These are phyloP conservation scores for Zaprionus vittiger DNA, from an alignment of 1,140 invertebrate species.

Conservation along the genomic window DNA sequence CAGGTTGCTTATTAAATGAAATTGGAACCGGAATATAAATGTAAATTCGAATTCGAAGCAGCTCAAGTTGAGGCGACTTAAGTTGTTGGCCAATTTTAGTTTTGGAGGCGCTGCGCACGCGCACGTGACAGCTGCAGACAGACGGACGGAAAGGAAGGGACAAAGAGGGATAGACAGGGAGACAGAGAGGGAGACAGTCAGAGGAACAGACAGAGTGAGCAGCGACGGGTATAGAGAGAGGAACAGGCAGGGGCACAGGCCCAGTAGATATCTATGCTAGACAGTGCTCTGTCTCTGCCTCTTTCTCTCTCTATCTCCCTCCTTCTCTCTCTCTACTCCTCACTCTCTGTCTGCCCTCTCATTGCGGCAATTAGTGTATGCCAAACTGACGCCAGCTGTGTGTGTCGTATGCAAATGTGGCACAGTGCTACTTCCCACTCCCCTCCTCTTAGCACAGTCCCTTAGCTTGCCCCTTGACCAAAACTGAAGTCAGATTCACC, in stretches of 20 bases:
- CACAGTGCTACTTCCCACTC: background rate
- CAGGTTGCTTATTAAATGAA: background rate
- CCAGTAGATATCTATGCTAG: too few relatives aligned
- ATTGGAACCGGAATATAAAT: background rate
- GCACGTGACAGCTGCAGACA: conserved; percentile 8
- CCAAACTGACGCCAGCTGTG: conserved; percentile 15
- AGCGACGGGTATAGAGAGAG: too few relatives aligned
- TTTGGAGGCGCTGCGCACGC: conserved; percentile 59
- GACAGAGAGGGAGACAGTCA: background rate
- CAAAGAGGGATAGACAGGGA: background rate
- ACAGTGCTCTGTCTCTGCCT: too few relatives aligned
- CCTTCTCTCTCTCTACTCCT: background rate
- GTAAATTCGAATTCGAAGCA: background rate
- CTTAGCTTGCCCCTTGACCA: background rate
- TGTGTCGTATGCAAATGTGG: conserved; percentile 32
- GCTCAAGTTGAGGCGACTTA: background rate
- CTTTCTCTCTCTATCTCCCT: too few relatives aligned
- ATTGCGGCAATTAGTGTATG: background rate
- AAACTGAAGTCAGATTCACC: background rate
- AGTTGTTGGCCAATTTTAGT: conserved; percentile 13
- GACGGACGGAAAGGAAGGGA: background rate
- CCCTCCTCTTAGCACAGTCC: too few relatives aligned
- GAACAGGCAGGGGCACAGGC: too few relatives aligned
- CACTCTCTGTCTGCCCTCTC: background rate
- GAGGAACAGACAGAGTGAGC: background rate